phyloP scores from a whole-genome alignment of 2,113 vertebrate genomes.

The Plectropomus leopardus region DNA sequence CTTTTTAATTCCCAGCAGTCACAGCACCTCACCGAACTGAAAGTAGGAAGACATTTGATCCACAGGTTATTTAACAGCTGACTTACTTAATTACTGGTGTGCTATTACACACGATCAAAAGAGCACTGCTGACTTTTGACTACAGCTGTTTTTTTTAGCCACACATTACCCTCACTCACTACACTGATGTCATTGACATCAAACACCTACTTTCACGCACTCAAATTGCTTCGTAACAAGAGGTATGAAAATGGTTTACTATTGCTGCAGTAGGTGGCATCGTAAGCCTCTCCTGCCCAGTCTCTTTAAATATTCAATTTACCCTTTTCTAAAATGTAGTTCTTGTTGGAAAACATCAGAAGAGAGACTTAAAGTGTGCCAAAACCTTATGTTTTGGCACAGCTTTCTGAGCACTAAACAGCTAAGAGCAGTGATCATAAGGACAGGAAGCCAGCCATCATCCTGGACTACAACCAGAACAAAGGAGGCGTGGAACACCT shows the following conservation, averaged over 20 bases:
- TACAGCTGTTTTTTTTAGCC: background rate
- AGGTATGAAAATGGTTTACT: background rate
- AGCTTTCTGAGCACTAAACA: too few relatives aligned
- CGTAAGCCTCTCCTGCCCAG: too few relatives aligned
- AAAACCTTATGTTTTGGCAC: too few relatives aligned
- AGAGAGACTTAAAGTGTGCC: too few relatives aligned
- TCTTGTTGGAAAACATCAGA: too few relatives aligned
- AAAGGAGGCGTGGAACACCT: too few relatives aligned
- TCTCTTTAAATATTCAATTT: too few relatives aligned
- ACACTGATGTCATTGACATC: conserved; percentile 12
- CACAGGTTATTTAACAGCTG: conserved; percentile 49
- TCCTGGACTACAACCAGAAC: too few relatives aligned
- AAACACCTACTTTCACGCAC: background rate
- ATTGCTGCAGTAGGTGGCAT: too few relatives aligned
- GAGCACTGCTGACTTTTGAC: conserved; percentile 8
- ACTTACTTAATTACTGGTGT: conserved; percentile 34
- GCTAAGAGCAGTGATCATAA: too few relatives aligned
- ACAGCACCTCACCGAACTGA: conserved; percentile 25
- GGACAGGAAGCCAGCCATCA: too few relatives aligned
- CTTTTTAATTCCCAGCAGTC: conserved; percentile 39
- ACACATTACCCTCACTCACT: conserved; percentile 23
- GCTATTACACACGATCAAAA: conserved; percentile 15
- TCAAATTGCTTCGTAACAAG: conserved; percentile 1
- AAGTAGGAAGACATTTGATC: conserved; percentile 39
- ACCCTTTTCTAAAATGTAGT: too few relatives aligned